phyloP scores from a whole-genome alignment of 2,113 vertebrate species.

The Odontesthes bonariensis region DNA sequence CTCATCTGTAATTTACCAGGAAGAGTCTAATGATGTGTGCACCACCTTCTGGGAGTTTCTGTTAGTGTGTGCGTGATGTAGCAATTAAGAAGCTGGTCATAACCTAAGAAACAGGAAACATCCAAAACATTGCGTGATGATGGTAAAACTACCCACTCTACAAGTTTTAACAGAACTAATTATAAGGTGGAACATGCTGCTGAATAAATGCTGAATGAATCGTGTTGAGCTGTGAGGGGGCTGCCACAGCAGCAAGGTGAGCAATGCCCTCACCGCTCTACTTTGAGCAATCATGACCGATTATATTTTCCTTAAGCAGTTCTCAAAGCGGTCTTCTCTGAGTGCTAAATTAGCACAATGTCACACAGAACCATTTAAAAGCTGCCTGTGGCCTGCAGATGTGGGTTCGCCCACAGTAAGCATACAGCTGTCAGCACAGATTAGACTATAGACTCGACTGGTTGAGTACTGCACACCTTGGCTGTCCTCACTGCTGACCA shows the following conservation, averaged over 20 bases:
- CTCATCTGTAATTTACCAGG: conserved; percentile 65
- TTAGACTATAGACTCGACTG: conserved; percentile 23
- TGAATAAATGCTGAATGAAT: conserved; percentile 37
- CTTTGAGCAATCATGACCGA: conserved; percentile 66
- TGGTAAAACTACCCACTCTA: neutral
- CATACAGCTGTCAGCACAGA: conserved; percentile 36
- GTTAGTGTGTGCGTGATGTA: neutral
- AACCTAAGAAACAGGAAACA: neutral
- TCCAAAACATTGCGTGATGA: neutral
- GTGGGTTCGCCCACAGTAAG: conserved; percentile 37
- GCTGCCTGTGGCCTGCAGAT: conserved; percentile 34
- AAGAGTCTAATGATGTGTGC: conserved; percentile 42
- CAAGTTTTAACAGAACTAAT: neutral
- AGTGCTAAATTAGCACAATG: conserved; percentile 32
- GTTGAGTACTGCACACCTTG: conserved; percentile 14
- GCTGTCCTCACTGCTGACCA: conserved; percentile 18
- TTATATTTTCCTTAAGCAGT: conserved; percentile 42
- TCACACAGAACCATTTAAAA: conserved; percentile 45
- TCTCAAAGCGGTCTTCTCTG: conserved; percentile 8
- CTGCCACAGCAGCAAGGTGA: conserved; percentile 44
- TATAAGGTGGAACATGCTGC: neutral
- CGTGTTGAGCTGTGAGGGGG: conserved; percentile 27
- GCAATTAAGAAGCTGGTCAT: neutral
- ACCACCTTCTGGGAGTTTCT: neutral
- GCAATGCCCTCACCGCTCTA: conserved; percentile 29